phyloP scores from a whole-genome alignment of 2,113 vertebrate species.

The Gavialis gangeticus region DNA sequence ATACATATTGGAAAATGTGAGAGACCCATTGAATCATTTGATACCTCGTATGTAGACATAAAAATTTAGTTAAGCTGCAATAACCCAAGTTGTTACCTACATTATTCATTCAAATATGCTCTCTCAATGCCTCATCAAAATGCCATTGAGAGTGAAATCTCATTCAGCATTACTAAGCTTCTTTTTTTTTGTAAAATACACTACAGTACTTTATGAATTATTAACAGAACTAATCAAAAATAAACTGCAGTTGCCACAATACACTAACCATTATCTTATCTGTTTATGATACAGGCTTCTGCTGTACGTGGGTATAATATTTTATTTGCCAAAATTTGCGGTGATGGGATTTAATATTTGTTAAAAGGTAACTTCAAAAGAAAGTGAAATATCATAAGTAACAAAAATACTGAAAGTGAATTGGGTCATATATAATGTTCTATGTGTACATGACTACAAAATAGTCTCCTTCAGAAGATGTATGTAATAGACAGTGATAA shows the following conservation, averaged over 20 bases:
- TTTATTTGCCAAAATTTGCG: neutral
- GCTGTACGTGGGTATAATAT: neutral
- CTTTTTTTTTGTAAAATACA: neutral
- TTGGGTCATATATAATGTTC: neutral
- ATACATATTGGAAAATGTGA: neutral
- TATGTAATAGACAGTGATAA: neutral
- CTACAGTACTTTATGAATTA: neutral
- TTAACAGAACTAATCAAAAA: neutral
- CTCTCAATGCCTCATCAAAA: neutral
- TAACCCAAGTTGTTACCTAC: neutral
- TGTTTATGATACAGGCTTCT: neutral
- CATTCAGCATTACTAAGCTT: neutral
- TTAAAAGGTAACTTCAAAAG: neutral
- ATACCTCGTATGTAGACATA: neutral
- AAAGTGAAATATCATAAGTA: neutral
- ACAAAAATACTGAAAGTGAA: neutral
- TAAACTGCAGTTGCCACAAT: neutral
- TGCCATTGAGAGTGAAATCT: neutral
- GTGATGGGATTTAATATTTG: neutral
- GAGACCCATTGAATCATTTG: neutral
- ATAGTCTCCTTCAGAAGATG: neutral
- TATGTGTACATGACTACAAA: neutral
- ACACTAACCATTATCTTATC: neutral
- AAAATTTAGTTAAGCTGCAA: neutral
- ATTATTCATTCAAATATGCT: neutral